Evolutionary conservation across 2,888 invertebrate species (phyloP), one percentile per base, ranked within the genome.

Genomic region (Epiblema foenella): DNA sequence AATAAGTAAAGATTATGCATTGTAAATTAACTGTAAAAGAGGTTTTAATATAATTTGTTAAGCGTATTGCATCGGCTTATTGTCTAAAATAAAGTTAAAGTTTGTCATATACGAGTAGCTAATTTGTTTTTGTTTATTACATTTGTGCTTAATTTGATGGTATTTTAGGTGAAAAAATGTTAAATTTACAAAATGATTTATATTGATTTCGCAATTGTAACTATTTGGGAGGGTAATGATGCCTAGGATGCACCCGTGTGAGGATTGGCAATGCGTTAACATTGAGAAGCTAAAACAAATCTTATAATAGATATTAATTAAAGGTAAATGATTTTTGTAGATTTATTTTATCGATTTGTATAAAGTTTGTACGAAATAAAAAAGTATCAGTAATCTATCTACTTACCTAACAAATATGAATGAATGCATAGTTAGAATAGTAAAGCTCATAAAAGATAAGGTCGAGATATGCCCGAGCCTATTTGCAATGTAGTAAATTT

Each of bases 311-410:
- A 86, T 86, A 87, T 83, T 87, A 85, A 88, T 85, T 85, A 85
- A 84, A 88, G 89, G 78, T 81, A 83, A 86, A 89, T 86, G 85
- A 87, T 86, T 90, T 90, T 88, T 93, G 93, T 93, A 93, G 91
- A 91, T 88, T 93, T 93, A 93, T 93, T 93, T 93, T 93, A 93
- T 93, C 89, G 92, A 93, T 91, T 93, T 92, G 90, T 93, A 91
- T 93, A 93, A 93, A 93, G 91, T 93, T 93, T 93, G 91, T 93
- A 93, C 87, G 84, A 93, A 93, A 93, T 85, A 83, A 62, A 76
- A 69, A n/a, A n/a, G n/a, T n/a, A n/a, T n/a, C n/a, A n/a, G n/a
- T n/a, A n/a, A n/a, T n/a, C n/a, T n/a, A n/a, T n/a, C n/a, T n/a
- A n/a, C n/a, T n/a, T n/a, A n/a, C n/a, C n/a, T n/a, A n/a, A n/a